Base-by-base conservation (phyloP, 1,140 invertebrate genomes). In the Berghia stephanieae region DNA sequence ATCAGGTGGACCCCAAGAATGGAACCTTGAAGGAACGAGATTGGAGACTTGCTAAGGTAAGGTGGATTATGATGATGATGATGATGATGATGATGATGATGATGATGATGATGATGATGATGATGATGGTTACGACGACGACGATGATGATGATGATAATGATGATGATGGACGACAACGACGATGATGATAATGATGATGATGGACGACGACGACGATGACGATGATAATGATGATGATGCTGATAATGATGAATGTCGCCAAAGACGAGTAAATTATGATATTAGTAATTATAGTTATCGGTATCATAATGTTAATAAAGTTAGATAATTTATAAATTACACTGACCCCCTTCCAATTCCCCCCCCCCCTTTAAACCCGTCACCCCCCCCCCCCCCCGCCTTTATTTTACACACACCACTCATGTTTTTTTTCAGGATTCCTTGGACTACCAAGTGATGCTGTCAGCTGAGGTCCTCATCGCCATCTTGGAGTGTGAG, bases 401-500 rank as follows among this genome's bases (percentile, higher is more conserved):
- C 10, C 57, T 27, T 27, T 63, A 16, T 16, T 10, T 63, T 10
- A 63, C 10, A 27, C 27, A 55, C 24, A 13, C 3, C 3, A 18
- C 34, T 68, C n/a, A 63, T 67, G 2, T 24, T 74, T 57, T n/a
- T 67, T 44, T 42, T 42, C 66, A 75, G 67, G 27, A 63, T 4
- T 66, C 55, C 18, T 8, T 8, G 8, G 60, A 73, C 10, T 78
- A 72, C 24, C 42, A 60, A 31, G 16, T 72, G 34, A 72, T 78
- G 69, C 36, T 72, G 42, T 60, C 60, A 24, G 73, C 78, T n/a
- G 78, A 79, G 34, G 55, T 71, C 6, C 38, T 76, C 6, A 76
- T 79, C 43, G 67, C 78, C 0, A 34, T 76, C n/a, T 60, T 71
- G 18, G 78, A 79, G 44, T 79, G 78, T 72, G 43, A 49, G 4